These are phyloP conservation scores for Lutjanus argentimaculatus DNA, from an alignment of 2,797 vertebrate species.

Conservation along the genomic window DNA sequence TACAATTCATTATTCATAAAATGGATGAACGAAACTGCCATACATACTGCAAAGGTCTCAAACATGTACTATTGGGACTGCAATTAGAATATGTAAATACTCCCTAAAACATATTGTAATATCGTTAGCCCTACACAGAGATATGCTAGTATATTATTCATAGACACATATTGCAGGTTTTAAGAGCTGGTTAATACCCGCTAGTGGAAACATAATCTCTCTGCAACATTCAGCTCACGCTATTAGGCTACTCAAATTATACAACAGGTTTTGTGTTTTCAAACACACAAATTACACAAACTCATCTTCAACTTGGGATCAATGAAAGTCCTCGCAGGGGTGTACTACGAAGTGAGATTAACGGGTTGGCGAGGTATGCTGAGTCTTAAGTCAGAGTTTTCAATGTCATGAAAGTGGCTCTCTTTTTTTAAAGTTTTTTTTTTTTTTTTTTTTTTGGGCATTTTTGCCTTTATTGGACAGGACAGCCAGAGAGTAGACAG, in stretches of 20 bases:
- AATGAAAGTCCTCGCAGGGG: neutral
- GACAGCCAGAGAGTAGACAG: too few relatives aligned
- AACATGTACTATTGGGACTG: conserved; percentile 57
- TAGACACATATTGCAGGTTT: conserved; percentile 49
- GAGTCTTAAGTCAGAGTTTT: too few relatives aligned
- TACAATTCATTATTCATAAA: conserved; percentile 82
- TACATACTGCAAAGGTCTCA: conserved; percentile 56
- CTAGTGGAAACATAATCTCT: conserved; percentile 29
- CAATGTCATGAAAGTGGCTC: too few relatives aligned
- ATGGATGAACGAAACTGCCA: conserved; percentile 57
- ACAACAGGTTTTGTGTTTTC: conserved; percentile 8
- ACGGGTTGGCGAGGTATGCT: too few relatives aligned
- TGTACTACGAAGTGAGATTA: too few relatives aligned
- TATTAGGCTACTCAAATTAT: conserved; percentile 9
- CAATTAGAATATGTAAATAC: conserved; percentile 53
- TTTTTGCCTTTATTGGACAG: too few relatives aligned
- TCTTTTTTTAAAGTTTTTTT: too few relatives aligned
- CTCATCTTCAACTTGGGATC: conserved; percentile 14
- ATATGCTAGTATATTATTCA: conserved; percentile 53
- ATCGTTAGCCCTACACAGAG: conserved; percentile 18
- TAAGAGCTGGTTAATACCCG: conserved; percentile 10
- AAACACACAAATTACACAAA: conserved; percentile 2
- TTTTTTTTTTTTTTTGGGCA: too few relatives aligned
- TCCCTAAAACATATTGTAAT: conserved; percentile 50
- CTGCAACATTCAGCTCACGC: conserved; percentile 17